A percentile compares a stretch with the other conserved stretches of the same genome.
Evolutionary conservation across 2,797 vertebrate genomes (phyloP).

Genomic region (Mus caroli): DNA sequence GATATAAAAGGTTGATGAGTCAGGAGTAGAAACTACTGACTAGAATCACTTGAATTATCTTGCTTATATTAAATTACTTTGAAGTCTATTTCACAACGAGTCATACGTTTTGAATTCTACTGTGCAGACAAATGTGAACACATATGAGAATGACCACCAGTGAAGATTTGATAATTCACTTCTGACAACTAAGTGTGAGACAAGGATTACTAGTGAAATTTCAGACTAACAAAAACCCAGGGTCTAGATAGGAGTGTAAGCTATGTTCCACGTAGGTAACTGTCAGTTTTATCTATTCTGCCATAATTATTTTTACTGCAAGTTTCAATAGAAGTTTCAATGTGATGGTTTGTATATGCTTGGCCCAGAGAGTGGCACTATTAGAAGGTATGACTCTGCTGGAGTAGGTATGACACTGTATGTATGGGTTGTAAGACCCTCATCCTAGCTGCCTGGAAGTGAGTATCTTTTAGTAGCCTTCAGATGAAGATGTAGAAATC

Average conservation of each 20-base stretch:
- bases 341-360: too few species aligned
- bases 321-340: conserved; percentile 26
- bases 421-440: too few species aligned
- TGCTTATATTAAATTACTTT: conserved; percentile 58
- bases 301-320: not conserved
- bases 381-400: too few species aligned
- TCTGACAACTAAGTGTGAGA: conserved; percentile 60
- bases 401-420: too few species aligned
- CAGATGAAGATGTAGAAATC: too few species aligned
- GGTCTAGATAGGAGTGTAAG: not conserved
- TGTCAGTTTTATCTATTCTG: not conserved
- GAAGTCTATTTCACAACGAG: conserved; percentile 54
- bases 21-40: conserved; percentile 33
- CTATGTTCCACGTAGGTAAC: not conserved
- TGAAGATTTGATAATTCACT: conserved; percentile 52
- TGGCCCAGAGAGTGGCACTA: too few species aligned
- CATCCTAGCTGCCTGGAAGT: too few species aligned
- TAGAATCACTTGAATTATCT: conserved; percentile 65
- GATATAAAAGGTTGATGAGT: not conserved
- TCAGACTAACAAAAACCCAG: not conserved
- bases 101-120: conserved; percentile 27
- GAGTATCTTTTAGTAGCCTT: too few species aligned
- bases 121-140: conserved; percentile 47
- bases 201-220: conserved; percentile 37
- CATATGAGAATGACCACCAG: conserved; percentile 21